A percentile compares a stretch with the other conserved stretches of the same genome.
Conservation (phyloP, 2,113 vertebrate genomes). For the Anolis carolinensis region DNA sequence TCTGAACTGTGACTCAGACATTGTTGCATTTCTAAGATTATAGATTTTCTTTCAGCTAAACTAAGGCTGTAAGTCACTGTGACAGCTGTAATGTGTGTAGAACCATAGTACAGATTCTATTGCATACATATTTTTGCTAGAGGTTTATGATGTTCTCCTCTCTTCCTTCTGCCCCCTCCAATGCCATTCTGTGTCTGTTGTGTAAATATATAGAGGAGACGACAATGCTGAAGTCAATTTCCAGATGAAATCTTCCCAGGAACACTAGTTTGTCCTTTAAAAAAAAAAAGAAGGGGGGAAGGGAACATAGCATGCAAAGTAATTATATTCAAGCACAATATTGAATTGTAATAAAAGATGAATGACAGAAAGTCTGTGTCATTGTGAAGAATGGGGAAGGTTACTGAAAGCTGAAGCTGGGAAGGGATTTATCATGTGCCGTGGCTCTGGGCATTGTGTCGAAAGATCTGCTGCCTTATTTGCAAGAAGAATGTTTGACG, state of each 20-base stretch:
- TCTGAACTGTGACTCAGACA: slow-evolving; percentile 81
- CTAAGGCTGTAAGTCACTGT: slow-evolving; percentile 85
- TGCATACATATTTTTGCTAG: slow-evolving; percentile 86
- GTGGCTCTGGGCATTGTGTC: slow-evolving; percentile 78
- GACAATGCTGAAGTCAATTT: slow-evolving; percentile 80
- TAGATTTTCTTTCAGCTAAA: slow-evolving; percentile 88
- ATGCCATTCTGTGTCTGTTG: slow-evolving; percentile 80
- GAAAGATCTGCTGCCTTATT: slow-evolving; percentile 81
- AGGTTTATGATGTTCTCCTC: slow-evolving; percentile 81
- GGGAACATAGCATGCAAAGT: slow-evolving; percentile 62
- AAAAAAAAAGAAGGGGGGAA: not conserved
- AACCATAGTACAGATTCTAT: slow-evolving; percentile 83
- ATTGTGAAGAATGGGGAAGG: slow-evolving; percentile 81
- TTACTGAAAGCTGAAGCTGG: slow-evolving; percentile 78
- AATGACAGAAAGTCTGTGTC: slow-evolving; percentile 82
- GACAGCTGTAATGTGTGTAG: slow-evolving; percentile 86
- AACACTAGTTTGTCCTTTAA: slow-evolving; percentile 72
- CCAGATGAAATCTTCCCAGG: slow-evolving; percentile 77
- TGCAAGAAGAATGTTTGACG: slow-evolving; percentile 79
- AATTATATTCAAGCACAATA: slow-evolving; percentile 82
- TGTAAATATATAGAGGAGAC: slow-evolving; percentile 82
- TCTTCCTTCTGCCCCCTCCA: slow-evolving; percentile 40
- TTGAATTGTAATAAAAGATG: slow-evolving; percentile 86
- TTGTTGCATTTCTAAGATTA: slow-evolving; percentile 83
- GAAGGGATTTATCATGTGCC: slow-evolving; percentile 79